Evolutionary conservation across 2,113 vertebrate genomes (phyloP).

Genomic region (Syngnathus scovelli): DNA sequence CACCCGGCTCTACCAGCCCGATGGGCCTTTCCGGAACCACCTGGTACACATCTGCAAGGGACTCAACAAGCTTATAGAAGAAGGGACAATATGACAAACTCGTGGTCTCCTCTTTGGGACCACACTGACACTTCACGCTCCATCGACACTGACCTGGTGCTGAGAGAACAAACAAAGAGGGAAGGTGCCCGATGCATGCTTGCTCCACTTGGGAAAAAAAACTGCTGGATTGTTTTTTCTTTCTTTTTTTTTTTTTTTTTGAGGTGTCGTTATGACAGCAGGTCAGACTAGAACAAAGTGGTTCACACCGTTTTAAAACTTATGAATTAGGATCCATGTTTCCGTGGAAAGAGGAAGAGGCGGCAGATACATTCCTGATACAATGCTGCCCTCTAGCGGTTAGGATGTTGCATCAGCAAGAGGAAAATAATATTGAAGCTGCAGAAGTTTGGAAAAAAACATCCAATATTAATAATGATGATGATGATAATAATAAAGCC

Average conservation of each 20-base stretch:
- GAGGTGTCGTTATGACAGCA: background rate
- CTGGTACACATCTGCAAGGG: constrained; percentile 79
- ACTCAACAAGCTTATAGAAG: constrained; percentile 80
- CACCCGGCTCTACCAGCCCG: constrained; percentile 74
- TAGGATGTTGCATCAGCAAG: background rate
- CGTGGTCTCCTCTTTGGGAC: background rate
- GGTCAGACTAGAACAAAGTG: constrained; percentile 10
- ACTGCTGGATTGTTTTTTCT: constrained; percentile 8
- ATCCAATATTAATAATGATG: constrained; percentile 14
- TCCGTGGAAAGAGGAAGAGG: background rate
- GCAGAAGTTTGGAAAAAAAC: background rate
- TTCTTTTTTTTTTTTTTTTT: background rate
- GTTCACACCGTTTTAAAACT: constrained; percentile 8
- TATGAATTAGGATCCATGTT: background rate
- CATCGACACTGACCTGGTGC: constrained; percentile 24
- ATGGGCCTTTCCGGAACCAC: constrained; percentile 64
- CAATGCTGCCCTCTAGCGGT: constrained; percentile 53
- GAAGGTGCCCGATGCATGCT: background rate
- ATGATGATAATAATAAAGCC: background rate
- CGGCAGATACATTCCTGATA: constrained; percentile 5
- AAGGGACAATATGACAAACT: constrained; percentile 77
- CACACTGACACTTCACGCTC: constrained; percentile 15
- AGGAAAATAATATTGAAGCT: background rate
- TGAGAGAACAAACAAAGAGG: constrained; percentile 15
- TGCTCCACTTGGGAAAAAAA: constrained; percentile 15